Conservation (phyloP, 1,140 invertebrate genomes). For the Ladona fulva region DNA sequence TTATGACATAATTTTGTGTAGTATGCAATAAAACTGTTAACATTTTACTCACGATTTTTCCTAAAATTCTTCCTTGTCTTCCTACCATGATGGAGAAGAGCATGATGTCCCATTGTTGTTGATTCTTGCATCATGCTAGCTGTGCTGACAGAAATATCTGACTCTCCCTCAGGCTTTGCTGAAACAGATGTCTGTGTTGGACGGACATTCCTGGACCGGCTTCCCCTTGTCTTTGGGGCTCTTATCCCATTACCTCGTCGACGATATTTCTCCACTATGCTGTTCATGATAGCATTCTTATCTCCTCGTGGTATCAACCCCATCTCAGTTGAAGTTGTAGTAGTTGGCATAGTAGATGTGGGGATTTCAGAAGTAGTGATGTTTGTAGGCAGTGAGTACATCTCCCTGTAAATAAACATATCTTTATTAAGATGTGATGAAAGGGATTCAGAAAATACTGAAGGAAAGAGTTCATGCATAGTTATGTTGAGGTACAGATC, state of each 20-base stretch:
- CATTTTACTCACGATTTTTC: constrained; percentile 17
- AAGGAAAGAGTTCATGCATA: too few species aligned
- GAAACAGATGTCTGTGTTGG: background rate
- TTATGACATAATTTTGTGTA: too few species aligned
- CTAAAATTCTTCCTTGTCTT: constrained; percentile 18
- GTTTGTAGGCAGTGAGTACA: constrained; percentile 33
- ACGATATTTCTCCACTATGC: constrained; percentile 56
- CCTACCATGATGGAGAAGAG: background rate
- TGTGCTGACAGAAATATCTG: too few species aligned
- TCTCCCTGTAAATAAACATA: too few species aligned
- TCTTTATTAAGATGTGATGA: too few species aligned
- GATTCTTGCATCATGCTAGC: too few species aligned
- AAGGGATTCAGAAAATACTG: too few species aligned
- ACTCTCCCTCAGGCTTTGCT: too few species aligned
- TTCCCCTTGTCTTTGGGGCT: constrained; percentile 6
- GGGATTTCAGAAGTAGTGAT: constrained; percentile 35
- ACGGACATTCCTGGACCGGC: constrained; percentile 16
- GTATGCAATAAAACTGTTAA: too few species aligned
- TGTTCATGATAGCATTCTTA: constrained; percentile 61
- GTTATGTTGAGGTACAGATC: too few species aligned
- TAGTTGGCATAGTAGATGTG: constrained; percentile 13
- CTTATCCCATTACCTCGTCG: constrained; percentile 35
- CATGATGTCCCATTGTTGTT: too few species aligned
- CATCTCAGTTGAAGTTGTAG: constrained; percentile 7
- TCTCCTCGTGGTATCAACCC: constrained; percentile 44